phyloP scores from a whole-genome alignment of 2,113 vertebrate genomes.

The Coptodon rendalli region DNA sequence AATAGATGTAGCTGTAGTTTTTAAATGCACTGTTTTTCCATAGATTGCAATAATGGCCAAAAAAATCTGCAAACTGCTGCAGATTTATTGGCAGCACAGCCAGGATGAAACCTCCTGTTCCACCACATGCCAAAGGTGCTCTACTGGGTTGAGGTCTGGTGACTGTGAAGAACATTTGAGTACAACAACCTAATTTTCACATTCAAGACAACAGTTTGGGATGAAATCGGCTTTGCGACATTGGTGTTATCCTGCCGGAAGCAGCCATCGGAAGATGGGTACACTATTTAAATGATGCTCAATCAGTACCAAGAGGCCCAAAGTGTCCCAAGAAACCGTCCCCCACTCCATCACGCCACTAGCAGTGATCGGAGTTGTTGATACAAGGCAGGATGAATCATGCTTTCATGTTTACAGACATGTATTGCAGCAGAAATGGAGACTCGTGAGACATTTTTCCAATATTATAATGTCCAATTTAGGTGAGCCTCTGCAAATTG shows the following conservation, averaged over 20 bases:
- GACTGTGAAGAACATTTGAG: background rate
- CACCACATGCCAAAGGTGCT: background rate
- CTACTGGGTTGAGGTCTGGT: background rate
- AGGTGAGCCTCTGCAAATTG: background rate
- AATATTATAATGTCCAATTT: background rate
- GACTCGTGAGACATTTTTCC: accelerated
- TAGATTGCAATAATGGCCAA: background rate
- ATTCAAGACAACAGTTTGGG: background rate
- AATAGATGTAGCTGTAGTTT: background rate
- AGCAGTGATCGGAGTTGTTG: background rate
- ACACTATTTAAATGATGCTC: background rate
- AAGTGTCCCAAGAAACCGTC: background rate
- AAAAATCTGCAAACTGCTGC: background rate
- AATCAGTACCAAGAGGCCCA: background rate
- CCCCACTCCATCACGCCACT: background rate
- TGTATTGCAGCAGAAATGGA: background rate
- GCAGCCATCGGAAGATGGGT: accelerated
- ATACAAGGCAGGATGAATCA: background rate
- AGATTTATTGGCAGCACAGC: background rate
- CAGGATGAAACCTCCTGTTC: background rate
- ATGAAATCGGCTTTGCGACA: background rate
- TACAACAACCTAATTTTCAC: accelerated
- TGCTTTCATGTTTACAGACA: background rate
- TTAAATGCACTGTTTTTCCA: background rate
- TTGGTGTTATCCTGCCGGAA: accelerated